Conservation (phyloP, 2,113 vertebrate species). For the Naja naja region DNA sequence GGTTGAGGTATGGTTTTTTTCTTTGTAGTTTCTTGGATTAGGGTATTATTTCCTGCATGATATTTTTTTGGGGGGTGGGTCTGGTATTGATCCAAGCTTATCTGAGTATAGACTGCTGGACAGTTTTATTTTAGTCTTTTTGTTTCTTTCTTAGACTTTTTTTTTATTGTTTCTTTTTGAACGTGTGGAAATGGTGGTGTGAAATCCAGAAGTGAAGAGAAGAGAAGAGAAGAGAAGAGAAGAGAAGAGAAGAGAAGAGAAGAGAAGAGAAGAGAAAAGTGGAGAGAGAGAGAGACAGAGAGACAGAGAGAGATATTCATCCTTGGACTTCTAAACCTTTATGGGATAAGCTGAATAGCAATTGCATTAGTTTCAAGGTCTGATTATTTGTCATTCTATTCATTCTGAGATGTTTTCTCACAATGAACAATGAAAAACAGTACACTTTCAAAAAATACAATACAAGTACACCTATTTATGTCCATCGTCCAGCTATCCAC, state of each 20-base stretch:
- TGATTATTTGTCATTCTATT: not conserved
- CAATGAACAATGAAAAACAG: not conserved
- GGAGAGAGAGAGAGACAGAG: not conserved
- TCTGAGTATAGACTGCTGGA: not conserved
- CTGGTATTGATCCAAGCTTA: not conserved
- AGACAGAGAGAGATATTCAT: not conserved
- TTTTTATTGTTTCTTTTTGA: not conserved
- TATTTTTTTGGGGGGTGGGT: not conserved
- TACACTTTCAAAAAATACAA: not conserved
- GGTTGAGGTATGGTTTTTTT: not conserved
- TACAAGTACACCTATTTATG: not conserved
- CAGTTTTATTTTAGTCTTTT: not conserved
- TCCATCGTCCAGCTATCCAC: not conserved
- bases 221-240: not conserved
- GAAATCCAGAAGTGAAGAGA: slow-evolving; percentile 31
- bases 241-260: not conserved
- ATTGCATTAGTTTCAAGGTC: not conserved
- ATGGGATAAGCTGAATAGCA: not conserved
- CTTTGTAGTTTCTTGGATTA: not conserved
- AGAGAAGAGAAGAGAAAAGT: not conserved
- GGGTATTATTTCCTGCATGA: not conserved
- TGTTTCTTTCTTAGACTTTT: not conserved
- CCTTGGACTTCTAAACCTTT: not conserved
- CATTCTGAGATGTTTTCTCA: not conserved
- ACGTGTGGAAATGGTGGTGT: slow-evolving; percentile 1